Evolutionary conservation across 2,113 vertebrate genomes (phyloP).

Genomic region (Coryphaenoides rupestris): DNA sequence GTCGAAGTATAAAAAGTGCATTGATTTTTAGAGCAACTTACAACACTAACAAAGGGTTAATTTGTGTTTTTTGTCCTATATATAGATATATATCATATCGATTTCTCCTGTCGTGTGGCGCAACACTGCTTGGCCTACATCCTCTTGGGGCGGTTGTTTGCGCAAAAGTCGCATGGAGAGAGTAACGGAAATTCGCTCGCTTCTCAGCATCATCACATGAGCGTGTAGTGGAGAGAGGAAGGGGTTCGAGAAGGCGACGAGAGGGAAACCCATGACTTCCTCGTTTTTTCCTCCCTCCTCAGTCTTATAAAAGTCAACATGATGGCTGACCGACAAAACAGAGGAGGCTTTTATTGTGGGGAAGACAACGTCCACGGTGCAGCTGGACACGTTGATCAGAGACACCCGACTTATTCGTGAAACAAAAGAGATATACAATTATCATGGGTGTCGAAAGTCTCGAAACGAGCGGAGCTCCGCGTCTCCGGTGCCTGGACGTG

Average conservation of each 20-base stretch:
- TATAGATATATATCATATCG: not conserved
- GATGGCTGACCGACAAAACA: not conserved
- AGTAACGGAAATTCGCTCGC: constrained; percentile 36
- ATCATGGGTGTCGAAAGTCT: constrained; percentile 58
- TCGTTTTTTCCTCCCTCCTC: constrained; percentile 41
- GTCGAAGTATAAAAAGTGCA: no score
- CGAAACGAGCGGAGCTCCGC: constrained; percentile 11
- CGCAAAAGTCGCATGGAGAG: constrained; percentile 40
- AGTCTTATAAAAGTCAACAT: constrained; percentile 10
- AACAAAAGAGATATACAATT: not conserved
- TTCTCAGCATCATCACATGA: constrained; percentile 35
- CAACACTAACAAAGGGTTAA: no score
- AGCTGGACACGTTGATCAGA: not conserved
- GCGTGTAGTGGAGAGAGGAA: constrained; percentile 2
- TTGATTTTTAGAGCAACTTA: no score
- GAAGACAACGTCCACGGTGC: not conserved
- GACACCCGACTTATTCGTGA: no score
- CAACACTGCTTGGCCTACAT: not conserved
- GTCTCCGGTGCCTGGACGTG: constrained; percentile 44
- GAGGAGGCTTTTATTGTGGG: no score
- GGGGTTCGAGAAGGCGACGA: constrained; percentile 31
- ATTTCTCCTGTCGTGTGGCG: constrained; percentile 49
- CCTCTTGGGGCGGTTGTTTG: constrained; percentile 36
- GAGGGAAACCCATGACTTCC: constrained; percentile 69
- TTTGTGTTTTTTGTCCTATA: no score